Evolutionary conservation across 2,888 invertebrate genomes (phyloP), one percentile per base, ranked within the genome.

Genomic region (Tetragnatha montana): DNA sequence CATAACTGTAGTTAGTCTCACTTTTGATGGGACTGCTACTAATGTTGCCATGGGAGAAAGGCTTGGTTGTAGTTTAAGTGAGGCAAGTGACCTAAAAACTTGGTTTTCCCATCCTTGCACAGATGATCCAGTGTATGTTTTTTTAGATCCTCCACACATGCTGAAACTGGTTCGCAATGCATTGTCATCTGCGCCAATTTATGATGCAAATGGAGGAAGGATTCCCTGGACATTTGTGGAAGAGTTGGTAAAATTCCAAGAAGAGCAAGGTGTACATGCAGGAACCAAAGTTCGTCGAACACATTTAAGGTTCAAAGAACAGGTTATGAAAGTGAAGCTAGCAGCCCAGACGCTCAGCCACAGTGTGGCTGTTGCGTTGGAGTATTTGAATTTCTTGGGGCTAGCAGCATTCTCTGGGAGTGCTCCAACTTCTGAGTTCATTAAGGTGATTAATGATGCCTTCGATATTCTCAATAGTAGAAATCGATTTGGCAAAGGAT

Each of bases 271-370:
- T 12, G 35, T 74, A 6, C 74, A 82, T 35, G 50, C 73, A 14
- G 82, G 50, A 2, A 82, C 47, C 3, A 82, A 82, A 82, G 7
- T 73, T 6, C 49, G 73, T 6, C 49, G 50, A 51, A 10, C 10
- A 8, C 73, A 82, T 74, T 7, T 82, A n/a, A 50, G 51, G 10
- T 73, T n/a, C 3, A n/a, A 21, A 51, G 50, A 49, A 3, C 83
- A 83, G 51, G 75, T 17, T 68, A 75, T 83, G 83, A 82, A 82
- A 17, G 74, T 74, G n/a, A 82, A 50, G 14, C 60, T 82, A 19
- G 82, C 74, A 7, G 51, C 47, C 12, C 83, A 83, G 60, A 60
- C 68, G 1, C 47, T 83, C 3, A 74, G 75, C n/a, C 21, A 74
- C 14, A 74, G 51, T 8, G 83, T 83, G 7, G 83, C 74, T 14